Evolutionary conservation across 2,888 invertebrate genomes (phyloP).

Genomic region (Ormyrus thymus): DNA sequence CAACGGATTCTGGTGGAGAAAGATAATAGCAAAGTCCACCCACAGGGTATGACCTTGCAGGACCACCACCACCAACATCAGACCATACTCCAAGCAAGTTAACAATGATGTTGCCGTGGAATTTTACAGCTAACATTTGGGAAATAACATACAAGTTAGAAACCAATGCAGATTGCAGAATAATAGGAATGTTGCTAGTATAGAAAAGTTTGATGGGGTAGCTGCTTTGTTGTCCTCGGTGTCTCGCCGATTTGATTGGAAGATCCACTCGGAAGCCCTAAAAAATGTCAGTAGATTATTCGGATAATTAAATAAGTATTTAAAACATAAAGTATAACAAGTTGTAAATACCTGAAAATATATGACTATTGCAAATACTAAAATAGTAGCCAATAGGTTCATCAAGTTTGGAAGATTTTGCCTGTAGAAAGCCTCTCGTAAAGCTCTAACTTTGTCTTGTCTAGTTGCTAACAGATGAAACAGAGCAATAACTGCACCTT

Average conservation of each 20-base stretch:
- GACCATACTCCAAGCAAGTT: constrained; percentile 99
- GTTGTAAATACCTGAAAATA: constrained; percentile 92
- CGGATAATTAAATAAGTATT: constrained; percentile 13
- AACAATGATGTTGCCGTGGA: constrained; percentile 98
- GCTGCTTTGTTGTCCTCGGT: constrained; percentile 99
- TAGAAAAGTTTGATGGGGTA: constrained; percentile 99
- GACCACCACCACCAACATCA: constrained; percentile 95
- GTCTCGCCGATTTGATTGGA: constrained; percentile 99
- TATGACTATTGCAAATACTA: constrained; percentile 99
- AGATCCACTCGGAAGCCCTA: constrained; percentile 99
- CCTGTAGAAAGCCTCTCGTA: constrained; percentile 99
- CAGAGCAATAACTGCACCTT: constrained; percentile 98
- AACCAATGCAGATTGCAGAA: constrained; percentile 97
- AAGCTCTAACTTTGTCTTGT: constrained; percentile 97
- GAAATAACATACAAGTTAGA: constrained; percentile 99
- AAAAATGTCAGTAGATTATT: background rate
- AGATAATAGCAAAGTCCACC: constrained; percentile 99
- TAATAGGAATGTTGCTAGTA: constrained; percentile 99
- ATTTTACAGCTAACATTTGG: constrained; percentile 99
- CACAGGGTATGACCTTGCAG: constrained; percentile 97
- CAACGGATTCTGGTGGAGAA: constrained; percentile 97
- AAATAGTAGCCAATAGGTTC: constrained; percentile 97
- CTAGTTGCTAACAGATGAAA: constrained; percentile 99
- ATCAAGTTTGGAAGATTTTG: constrained; percentile 99
- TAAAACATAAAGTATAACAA: constrained; percentile 37